These are phyloP conservation scores for Chloroceryle inda DNA, from an alignment of 2,797 vertebrate genomes.

Conservation along the genomic window DNA sequence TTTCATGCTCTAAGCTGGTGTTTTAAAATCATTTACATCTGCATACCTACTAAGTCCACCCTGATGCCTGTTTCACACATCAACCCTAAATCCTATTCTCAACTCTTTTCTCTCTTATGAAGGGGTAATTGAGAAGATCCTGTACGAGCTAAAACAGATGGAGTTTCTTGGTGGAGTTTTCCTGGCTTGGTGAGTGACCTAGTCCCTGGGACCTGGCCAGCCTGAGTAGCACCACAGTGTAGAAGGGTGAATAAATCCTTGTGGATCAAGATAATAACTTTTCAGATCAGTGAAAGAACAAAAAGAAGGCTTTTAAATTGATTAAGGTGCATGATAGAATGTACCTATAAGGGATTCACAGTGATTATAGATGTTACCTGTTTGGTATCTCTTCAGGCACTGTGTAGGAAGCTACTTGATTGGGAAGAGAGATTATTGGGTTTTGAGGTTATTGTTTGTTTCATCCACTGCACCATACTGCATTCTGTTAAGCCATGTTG, in stretches of 20 bases:
- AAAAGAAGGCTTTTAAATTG: background rate
- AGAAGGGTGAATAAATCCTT: background rate
- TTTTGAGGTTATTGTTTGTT: background rate
- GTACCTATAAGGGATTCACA: background rate
- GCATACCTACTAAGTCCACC: background rate
- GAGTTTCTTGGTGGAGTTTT: background rate
- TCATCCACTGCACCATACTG: background rate
- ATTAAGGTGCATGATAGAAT: background rate
- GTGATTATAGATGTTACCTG: background rate
- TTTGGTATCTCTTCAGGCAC: background rate
- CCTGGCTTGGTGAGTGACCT: background rate
- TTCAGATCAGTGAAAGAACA: background rate
- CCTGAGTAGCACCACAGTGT: background rate
- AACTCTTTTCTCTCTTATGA: background rate
- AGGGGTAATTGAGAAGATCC: background rate
- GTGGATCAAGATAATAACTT: background rate
- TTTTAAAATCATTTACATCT: background rate
- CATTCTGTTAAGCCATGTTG: background rate
- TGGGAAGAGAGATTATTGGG: background rate
- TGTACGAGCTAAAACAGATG: background rate
- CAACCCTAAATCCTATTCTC: background rate
- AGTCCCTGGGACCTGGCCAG: background rate
- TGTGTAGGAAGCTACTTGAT: background rate
- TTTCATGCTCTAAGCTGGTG: background rate
- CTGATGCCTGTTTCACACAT: background rate